A percentile compares a stretch with the other conserved stretches of the same genome.
These are phyloP conservation scores for Episyrphus balteatus DNA, from an alignment of 1,140 invertebrate species.

Conservation along the genomic window DNA sequence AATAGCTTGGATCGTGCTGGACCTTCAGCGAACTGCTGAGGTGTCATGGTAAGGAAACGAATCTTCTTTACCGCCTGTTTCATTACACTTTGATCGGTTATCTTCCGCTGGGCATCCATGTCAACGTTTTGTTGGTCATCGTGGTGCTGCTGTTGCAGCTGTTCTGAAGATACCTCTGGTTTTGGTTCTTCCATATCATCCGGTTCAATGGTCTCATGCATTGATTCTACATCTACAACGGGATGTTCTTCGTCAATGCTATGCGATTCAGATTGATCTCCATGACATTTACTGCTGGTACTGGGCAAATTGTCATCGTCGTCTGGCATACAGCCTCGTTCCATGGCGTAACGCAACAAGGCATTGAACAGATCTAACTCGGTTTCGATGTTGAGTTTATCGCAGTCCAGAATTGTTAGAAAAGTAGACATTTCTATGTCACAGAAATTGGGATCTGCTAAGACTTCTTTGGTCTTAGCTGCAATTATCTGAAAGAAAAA, in stretches of 20 bases:
- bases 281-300: background rate
- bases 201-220: background rate
- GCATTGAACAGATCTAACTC: constrained; percentile 67
- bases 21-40: constrained; percentile 68
- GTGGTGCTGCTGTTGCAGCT: constrained; percentile 5
- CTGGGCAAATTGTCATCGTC: constrained; percentile 1
- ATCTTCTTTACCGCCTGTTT: constrained; percentile 51
- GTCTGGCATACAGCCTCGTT: constrained; percentile 29
- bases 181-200: background rate
- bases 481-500: constrained; percentile 51
- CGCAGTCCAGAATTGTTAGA: constrained; percentile 59
- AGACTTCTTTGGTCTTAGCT: constrained; percentile 60
- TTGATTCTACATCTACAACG: background rate
- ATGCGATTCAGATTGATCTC: background rate
- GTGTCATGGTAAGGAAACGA: constrained; percentile 62
- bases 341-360: constrained; percentile 51
- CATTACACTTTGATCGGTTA: constrained; percentile 22
- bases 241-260: background rate
- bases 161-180: background rate
- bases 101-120: constrained; percentile 27
- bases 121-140: constrained; percentile 15
- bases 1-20: constrained; percentile 60
- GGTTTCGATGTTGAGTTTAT: constrained; percentile 56
- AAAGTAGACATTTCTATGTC: constrained; percentile 63
- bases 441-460: constrained; percentile 61